Conservation (phyloP, 2,113 vertebrate species). For the Austrofundulus limnaeus region DNA sequence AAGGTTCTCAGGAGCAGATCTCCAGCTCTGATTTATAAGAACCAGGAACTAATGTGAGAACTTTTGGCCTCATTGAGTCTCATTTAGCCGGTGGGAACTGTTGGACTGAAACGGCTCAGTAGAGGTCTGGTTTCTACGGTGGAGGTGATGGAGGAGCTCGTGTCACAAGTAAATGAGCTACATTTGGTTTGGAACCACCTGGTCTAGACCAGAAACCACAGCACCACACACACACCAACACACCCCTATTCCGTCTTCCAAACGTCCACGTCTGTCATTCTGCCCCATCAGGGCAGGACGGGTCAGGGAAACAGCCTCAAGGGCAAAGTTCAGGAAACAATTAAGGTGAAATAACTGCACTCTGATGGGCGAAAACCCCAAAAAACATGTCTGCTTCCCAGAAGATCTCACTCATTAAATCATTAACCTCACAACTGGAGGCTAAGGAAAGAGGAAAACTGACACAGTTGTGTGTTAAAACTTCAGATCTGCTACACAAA, state of each 20-base stretch:
- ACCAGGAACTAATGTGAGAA: constrained; percentile 12
- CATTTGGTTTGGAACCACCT: constrained; percentile 58
- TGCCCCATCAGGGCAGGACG: constrained; percentile 59
- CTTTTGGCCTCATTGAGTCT: constrained; percentile 7
- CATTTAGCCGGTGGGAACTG: constrained; percentile 42
- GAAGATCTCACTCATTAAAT: constrained; percentile 62
- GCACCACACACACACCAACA: background rate
- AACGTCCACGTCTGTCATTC: constrained; percentile 45
- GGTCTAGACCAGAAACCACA: constrained; percentile 21
- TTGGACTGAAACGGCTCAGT: constrained; percentile 20
- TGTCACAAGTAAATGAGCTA: constrained; percentile 59
- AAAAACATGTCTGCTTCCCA: constrained; percentile 59
- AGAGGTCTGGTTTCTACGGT: constrained; percentile 18
- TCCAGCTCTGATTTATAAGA: constrained; percentile 4
- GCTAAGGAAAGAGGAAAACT: constrained; percentile 40
- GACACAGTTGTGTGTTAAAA: constrained; percentile 46
- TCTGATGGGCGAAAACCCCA: constrained; percentile 35
- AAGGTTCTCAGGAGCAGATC: background rate
- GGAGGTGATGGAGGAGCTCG: constrained; percentile 47
- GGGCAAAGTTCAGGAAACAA: constrained; percentile 81
- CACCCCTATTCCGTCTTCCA: constrained; percentile 43
- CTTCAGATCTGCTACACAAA: constrained; percentile 36
- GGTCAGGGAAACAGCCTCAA: constrained; percentile 61
- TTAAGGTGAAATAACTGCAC: constrained; percentile 71
- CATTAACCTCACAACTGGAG: constrained; percentile 60